phyloP scores from a whole-genome alignment of 2,113 vertebrate genomes.

The Beaufortia kweichowensis region DNA sequence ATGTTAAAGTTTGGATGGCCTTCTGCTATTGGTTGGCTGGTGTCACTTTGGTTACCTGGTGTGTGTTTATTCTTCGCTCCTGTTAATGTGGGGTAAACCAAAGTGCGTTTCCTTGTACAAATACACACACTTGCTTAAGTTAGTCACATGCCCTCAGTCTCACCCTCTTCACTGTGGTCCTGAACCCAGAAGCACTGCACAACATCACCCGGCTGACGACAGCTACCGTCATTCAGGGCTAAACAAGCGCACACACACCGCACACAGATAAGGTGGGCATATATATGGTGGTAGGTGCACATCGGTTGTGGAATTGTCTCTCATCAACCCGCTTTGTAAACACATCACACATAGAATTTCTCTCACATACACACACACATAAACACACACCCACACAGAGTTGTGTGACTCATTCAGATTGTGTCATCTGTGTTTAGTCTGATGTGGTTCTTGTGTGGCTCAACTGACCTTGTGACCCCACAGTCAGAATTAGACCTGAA shows the following conservation, averaged over 20 bases:
- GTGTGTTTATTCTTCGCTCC: conserved; percentile 56
- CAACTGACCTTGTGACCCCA: conserved; percentile 27
- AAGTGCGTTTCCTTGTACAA: conserved; percentile 62
- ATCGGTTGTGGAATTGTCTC: conserved; percentile 5
- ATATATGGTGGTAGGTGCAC: not conserved
- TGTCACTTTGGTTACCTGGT: not conserved
- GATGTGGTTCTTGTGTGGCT: not conserved
- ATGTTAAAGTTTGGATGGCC: not conserved
- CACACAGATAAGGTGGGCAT: conserved; percentile 61
- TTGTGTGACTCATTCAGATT: conserved; percentile 26
- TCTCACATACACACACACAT: conserved; percentile 69
- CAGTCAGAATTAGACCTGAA: not conserved
- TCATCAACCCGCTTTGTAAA: conserved; percentile 11
- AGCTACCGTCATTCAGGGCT: conserved; percentile 86
- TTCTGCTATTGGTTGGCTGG: not conserved
- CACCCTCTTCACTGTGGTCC: conserved; percentile 59
- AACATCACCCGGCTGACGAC: conserved; percentile 79
- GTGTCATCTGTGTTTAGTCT: conserved; percentile 49
- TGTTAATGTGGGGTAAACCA: conserved; percentile 56
- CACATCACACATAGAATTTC: not conserved
- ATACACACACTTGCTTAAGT: conserved; percentile 60
- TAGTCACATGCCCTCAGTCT: conserved; percentile 70
- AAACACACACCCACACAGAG: conserved; percentile 47
- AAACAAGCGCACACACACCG: conserved; percentile 76
- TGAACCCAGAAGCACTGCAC: conserved; percentile 70